phyloP scores from a whole-genome alignment of 2,888 invertebrate species.

The Notodonta dromedarius region DNA sequence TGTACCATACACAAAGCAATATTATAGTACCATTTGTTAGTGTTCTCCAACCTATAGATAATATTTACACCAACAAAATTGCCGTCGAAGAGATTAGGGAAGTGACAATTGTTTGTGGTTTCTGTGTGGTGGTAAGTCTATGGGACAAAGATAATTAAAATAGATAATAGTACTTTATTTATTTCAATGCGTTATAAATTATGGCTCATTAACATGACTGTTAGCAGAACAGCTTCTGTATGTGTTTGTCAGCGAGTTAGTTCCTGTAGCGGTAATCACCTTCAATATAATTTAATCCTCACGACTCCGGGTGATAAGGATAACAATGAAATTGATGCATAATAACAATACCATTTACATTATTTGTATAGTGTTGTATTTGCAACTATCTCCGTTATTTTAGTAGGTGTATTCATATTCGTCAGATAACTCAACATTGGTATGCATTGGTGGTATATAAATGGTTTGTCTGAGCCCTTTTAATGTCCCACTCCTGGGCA shows the following conservation, averaged over 20 bases:
- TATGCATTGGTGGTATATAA: neutral
- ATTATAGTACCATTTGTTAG: conserved; percentile 11
- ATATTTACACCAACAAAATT: conserved; percentile 1
- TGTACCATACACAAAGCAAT: conserved; percentile 25
- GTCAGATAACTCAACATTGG: neutral
- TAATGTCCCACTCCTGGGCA: no score
- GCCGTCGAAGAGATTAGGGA: no score
- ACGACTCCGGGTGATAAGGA: conserved; percentile 4
- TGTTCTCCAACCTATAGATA: conserved; percentile 1
- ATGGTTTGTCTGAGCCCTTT: no score
- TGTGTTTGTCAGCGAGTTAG: neutral
- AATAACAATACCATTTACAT: neutral
- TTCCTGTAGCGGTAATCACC: conserved; percentile 10
- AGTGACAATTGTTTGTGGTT: no score
- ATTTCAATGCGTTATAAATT: no score
- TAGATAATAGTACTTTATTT: no score
- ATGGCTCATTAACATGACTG: no score
- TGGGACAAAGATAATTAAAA: no score
- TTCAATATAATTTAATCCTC: conserved; percentile 6
- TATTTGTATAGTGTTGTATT: neutral
- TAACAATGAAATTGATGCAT: neutral
- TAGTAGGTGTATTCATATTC: neutral
- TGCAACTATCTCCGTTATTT: neutral
- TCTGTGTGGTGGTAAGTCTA: no score
- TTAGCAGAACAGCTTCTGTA: no score